Conservation (phyloP, 2,113 vertebrate genomes). For the Alces alces region DNA sequence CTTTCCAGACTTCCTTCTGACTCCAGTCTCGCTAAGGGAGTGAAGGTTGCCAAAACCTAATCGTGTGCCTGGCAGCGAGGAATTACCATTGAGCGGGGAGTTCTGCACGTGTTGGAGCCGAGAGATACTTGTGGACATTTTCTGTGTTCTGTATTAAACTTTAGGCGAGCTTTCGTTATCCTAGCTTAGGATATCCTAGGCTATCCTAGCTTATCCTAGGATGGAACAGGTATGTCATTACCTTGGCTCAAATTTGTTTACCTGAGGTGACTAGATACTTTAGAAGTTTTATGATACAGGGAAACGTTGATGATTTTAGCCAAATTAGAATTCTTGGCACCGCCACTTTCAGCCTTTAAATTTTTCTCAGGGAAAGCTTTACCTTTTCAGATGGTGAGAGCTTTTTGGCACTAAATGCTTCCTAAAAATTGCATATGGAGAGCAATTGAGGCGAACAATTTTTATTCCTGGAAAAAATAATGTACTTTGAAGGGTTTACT, state of each 20-base stretch:
- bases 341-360: background rate
- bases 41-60: background rate
- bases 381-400: background rate
- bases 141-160: background rate
- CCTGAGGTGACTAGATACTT: background rate
- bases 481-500: background rate
- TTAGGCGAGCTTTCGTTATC: background rate
- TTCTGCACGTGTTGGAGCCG: conserved; percentile 38
- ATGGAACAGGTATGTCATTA: background rate
- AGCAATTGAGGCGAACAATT: background rate
- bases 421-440: background rate
- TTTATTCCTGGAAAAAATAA: background rate
- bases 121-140: background rate
- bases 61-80: background rate
- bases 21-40: background rate
- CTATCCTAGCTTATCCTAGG: background rate
- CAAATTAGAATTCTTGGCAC: background rate
- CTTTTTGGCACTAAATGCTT: background rate
- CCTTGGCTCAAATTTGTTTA: background rate
- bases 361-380: background rate
- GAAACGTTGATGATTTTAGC: background rate
- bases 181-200: no score
- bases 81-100: background rate
- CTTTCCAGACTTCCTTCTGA: background rate
- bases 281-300: background rate